These are phyloP conservation scores for Mechanitis mazaeus DNA, from an alignment of 2,888 invertebrate genomes.

Conservation along the genomic window DNA sequence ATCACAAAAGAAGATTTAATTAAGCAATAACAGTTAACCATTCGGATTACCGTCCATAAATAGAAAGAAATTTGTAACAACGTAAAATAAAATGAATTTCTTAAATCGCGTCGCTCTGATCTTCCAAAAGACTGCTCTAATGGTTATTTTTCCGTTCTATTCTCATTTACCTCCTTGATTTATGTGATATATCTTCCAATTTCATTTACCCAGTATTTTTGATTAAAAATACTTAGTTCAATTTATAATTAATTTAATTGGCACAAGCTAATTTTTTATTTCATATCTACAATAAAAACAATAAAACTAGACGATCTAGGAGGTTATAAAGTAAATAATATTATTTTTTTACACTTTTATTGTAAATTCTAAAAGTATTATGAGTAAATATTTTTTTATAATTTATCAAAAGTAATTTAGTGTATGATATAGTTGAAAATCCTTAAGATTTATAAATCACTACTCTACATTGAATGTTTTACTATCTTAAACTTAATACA, in stretches of 20 bases:
- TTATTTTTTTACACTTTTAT: no score
- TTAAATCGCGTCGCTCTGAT: conserved; percentile 59
- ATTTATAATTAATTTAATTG: conserved; percentile 12
- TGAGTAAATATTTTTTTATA: no score
- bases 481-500: no score
- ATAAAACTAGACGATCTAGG: no score
- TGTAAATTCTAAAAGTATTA: no score
- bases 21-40: conserved; percentile 10
- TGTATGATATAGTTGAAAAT: no score
- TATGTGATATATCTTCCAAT: conserved; percentile 56
- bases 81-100: conserved; percentile 48
- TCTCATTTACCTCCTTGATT: conserved; percentile 62
- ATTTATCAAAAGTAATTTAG: no score
- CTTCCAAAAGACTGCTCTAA: conserved; percentile 62
- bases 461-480: no score
- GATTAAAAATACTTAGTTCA: conserved; percentile 9
- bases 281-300: not conserved
- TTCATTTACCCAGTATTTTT: conserved; percentile 39
- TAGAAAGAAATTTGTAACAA: conserved; percentile 31
- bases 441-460: no score
- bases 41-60: conserved; percentile 31
- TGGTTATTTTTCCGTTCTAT: conserved; percentile 54
- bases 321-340: no score
- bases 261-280: not conserved
- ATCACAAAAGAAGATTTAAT: no score